Base-by-base conservation (phyloP, 2,113 vertebrate species). In the Felis chaus region DNA sequence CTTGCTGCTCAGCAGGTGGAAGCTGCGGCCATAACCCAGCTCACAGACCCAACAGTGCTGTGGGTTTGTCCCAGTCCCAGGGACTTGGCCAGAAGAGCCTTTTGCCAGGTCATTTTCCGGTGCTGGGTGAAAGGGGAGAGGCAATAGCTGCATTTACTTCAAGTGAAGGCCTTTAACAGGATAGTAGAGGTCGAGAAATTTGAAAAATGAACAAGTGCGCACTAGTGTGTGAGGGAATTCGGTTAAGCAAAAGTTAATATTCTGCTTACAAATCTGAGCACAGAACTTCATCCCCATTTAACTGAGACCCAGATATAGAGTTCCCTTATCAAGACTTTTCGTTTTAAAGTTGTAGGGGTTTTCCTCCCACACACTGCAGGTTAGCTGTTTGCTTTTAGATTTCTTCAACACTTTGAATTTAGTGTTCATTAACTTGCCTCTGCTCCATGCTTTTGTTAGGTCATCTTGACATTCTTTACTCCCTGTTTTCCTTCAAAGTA, bases 401-500 rank as follows among this genome's bases (percentile, higher is more conserved):
- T 85, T 90, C 93, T 39, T 13, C 4, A 45, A 16, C 61, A 90
- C 15, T 95, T 87, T 69, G 61, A 16, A 74, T 41, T 96, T 61
- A 76, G 53, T 13, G 69, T 82, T 92, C 88, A 88, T 63, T 50
- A 48, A n/a, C 79, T 86, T 97, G 85, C 63, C 69, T 94, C 25
- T 36, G 81, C 45, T 85, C 79, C 1, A 4, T 61, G 57, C 41
- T 95, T 89, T 92, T 71, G 33, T 96, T 82, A 91, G 92, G 31
- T 89, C 66, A 76, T 92, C 78, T 57, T 13, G 27, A 36, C 55
- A 63, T 74, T 29, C 19, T 85, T 80, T 69, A 76, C 45, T 68
- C 31, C 31, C 48, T 19, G 8, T 65, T 96, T 94, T 93, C 39
- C 84, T 96, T 93, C 83, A 89, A 85, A 92, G 39, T 83, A 88